Conservation (phyloP, 2,888 invertebrate species). For the Chaetoderma sp. region DNA sequence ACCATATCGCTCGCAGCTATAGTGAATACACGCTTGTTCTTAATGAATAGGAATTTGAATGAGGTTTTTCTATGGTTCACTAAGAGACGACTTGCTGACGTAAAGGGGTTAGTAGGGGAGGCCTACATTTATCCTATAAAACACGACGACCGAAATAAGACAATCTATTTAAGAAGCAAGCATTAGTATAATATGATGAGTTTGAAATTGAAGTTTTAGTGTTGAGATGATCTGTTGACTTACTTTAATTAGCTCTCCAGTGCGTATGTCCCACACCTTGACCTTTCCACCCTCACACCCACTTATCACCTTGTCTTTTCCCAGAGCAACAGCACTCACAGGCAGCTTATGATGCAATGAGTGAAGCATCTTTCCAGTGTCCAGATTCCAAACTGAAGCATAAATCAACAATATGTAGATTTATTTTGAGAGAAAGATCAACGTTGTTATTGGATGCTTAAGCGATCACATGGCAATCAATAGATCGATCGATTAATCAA, state of each 20-base stretch:
- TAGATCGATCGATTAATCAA: too few species aligned
- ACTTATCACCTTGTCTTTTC: slow-evolving; percentile 57
- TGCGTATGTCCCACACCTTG: slow-evolving; percentile 66
- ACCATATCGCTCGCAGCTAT: too few species aligned
- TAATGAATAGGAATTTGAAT: too few species aligned
- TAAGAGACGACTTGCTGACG: too few species aligned
- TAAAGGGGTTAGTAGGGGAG: not conserved
- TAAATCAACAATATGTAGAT: slow-evolving; percentile 2
- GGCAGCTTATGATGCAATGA: slow-evolving; percentile 64
- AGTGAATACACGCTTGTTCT: too few species aligned
- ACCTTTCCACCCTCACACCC: slow-evolving; percentile 67
- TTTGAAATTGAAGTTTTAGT: too few species aligned
- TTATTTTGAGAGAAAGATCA: not conserved
- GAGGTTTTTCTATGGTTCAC: too few species aligned
- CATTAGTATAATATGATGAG: too few species aligned
- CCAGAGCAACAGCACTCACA: slow-evolving; percentile 61
- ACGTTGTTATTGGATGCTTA: not conserved
- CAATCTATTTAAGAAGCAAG: too few species aligned
- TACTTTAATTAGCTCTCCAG: slow-evolving; percentile 66
- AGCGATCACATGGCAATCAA: too few species aligned
- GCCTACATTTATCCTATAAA: not conserved
- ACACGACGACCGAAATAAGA: too few species aligned
- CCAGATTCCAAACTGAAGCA: slow-evolving; percentile 65
- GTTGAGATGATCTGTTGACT: too few species aligned
- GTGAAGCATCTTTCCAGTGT: slow-evolving; percentile 62